Conservation (phyloP, 2,113 vertebrate genomes). For the Saguinus midas region DNA sequence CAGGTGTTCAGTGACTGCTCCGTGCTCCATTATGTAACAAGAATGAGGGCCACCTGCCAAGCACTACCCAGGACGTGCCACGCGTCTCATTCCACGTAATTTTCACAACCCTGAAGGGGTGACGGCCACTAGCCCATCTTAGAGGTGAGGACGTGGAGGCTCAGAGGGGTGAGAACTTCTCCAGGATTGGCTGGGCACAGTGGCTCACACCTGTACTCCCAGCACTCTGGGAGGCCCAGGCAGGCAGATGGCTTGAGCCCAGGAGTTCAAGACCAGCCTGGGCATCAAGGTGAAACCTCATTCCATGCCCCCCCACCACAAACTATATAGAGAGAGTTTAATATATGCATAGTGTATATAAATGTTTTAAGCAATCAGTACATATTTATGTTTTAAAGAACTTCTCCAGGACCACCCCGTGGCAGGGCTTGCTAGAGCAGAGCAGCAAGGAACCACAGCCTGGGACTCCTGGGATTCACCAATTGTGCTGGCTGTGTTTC, state of each 20-base stretch:
- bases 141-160: not conserved
- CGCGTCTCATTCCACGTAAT: not conserved
- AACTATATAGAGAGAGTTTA: too few relatives aligned
- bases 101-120: not conserved
- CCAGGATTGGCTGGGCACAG: too few relatives aligned
- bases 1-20: not conserved
- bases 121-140: not conserved
- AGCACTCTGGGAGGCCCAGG: too few relatives aligned
- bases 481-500: not conserved
- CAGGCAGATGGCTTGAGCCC: too few relatives aligned
- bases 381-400: not conserved
- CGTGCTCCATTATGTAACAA: fast-evolving
- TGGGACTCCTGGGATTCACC: not conserved
- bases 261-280: too few relatives aligned
- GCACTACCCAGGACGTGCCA: not conserved
- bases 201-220: too few relatives aligned
- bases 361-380: too few relatives aligned
- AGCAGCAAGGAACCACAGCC: fast-evolving
- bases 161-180: not conserved
- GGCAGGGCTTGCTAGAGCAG: not conserved
- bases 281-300: too few relatives aligned
- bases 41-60: not conserved
- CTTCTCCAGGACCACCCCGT: not conserved
- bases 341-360: too few relatives aligned
- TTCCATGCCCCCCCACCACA: too few relatives aligned